Evolutionary conservation across 2,797 vertebrate species (phyloP).

Genomic region (Loriculus beryllinus): DNA sequence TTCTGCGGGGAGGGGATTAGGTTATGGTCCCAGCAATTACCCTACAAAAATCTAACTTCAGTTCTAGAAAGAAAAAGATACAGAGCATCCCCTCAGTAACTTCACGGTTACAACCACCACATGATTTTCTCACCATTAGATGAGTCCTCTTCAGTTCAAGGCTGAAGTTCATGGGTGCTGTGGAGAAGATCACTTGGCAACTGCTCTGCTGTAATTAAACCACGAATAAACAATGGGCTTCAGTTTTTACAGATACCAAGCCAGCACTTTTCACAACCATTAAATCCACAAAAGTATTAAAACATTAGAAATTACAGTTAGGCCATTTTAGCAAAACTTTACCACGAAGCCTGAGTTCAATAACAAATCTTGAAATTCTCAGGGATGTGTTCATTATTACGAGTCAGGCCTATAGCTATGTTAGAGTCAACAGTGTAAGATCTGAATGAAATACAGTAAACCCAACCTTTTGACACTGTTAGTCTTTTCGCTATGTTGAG

Average conservation of each 20-base stretch:
- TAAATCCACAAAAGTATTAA: slow-evolving; percentile 10
- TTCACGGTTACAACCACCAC: neutral
- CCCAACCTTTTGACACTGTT: neutral
- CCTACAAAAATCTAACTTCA: neutral
- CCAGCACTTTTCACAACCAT: neutral
- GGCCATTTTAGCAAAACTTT: neutral
- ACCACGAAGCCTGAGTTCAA: neutral
- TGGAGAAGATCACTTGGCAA: slow-evolving; percentile 11
- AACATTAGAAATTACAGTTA: neutral
- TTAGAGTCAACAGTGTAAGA: neutral
- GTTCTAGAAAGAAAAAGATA: neutral
- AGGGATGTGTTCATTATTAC: neutral
- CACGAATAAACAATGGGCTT: slow-evolving; percentile 34
- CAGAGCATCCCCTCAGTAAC: neutral
- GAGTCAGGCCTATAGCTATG: neutral
- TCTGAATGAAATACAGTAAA: neutral
- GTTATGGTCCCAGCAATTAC: neutral
- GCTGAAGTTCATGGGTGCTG: slow-evolving; percentile 10
- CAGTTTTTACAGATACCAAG: slow-evolving; percentile 22
- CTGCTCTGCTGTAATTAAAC: slow-evolving; percentile 35
- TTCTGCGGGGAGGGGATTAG: neutral
- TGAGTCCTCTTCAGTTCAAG: neutral
- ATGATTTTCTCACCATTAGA: slow-evolving; percentile 38
- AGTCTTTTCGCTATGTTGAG: neutral
- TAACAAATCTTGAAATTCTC: neutral